These are phyloP conservation scores for Apantesis nais DNA, from an alignment of 2,888 invertebrate genomes.

Conservation along the genomic window DNA sequence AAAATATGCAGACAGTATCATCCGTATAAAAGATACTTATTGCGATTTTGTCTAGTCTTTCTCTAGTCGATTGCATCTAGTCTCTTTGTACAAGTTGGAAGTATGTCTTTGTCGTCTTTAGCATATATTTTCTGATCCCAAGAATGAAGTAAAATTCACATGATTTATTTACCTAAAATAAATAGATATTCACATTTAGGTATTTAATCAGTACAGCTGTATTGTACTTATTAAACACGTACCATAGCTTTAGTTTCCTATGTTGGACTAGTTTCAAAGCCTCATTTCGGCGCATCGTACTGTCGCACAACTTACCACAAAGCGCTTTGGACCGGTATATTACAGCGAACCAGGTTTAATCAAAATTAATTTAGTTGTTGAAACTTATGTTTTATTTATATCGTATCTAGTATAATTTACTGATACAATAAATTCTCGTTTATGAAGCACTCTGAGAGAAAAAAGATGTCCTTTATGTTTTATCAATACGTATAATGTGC, in stretches of 20 bases:
- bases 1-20: neutral
- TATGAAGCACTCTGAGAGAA: neutral
- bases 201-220: no score
- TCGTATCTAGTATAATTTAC: neutral
- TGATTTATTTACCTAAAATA: neutral
- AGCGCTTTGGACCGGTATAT: constrained; percentile 5
- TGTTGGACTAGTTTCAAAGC: constrained; percentile 9
- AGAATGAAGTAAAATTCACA: neutral
- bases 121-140: no score
- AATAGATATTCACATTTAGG: neutral
- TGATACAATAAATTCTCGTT: neutral
- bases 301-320: constrained; percentile 1
- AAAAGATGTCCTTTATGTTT: neutral
- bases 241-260: constrained; percentile 5
- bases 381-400: neutral
- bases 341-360: constrained; percentile 1
- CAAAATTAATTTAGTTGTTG: neutral
- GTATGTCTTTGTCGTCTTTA: neutral
- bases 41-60: no score
- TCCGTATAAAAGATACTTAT: neutral
- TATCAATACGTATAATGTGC: neutral
- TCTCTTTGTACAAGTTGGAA: neutral
- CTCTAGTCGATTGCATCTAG: no score
- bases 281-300: constrained; percentile 9
- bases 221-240: no score